Conservation (phyloP, 2,113 vertebrate species). For the Phoenicopterus ruber region DNA sequence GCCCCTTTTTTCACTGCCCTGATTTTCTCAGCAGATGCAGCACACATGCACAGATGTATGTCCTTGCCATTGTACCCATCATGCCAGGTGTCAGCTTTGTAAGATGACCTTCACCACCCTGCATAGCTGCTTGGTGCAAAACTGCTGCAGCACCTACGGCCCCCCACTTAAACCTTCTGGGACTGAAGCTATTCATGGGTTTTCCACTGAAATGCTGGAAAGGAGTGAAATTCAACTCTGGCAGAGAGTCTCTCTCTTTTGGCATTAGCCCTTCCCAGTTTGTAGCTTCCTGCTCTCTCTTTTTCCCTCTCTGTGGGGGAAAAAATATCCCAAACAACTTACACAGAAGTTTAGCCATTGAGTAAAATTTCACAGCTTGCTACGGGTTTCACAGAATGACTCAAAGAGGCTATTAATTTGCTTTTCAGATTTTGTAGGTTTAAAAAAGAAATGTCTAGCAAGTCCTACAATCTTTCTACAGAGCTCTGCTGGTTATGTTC, state of each 20-base stretch:
- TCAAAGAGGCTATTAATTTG: constrained; percentile 47
- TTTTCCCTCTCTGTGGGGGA: background rate
- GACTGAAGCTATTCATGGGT: background rate
- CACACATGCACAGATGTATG: background rate
- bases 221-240: background rate
- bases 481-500: background rate
- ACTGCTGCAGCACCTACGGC: background rate
- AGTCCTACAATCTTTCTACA: constrained; percentile 4
- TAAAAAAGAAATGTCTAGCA: constrained; percentile 44
- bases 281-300: background rate
- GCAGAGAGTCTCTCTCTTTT: background rate
- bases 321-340: constrained; percentile 5
- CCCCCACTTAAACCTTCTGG: background rate
- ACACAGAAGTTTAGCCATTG: background rate
- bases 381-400: constrained; percentile 27
- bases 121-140: fast-evolving
- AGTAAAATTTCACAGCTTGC: constrained; percentile 38
- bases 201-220: background rate
- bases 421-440: constrained; percentile 36
- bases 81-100: background rate
- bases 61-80: background rate
- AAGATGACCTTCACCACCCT: background rate
- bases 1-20: background rate
- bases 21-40: background rate
- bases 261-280: background rate